These are phyloP conservation scores for Drosophila lacicola DNA, from an alignment of 2,888 invertebrate species.

Conservation along the genomic window DNA sequence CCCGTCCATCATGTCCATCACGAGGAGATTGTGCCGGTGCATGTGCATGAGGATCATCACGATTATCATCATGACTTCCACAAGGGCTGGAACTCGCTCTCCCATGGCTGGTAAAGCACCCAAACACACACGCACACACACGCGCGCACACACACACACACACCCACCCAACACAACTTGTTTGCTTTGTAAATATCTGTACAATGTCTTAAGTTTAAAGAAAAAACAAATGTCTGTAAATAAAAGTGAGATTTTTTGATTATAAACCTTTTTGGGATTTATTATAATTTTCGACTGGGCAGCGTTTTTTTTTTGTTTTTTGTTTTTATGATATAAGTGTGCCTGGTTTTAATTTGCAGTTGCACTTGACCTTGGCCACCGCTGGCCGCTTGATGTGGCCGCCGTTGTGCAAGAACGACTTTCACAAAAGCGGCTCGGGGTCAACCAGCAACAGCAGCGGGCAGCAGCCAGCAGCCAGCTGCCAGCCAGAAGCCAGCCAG, in stretches of 20 bases:
- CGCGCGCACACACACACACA: no score
- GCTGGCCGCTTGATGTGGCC: conserved; percentile 39
- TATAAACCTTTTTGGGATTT: conserved; percentile 30
- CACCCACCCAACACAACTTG: background rate
- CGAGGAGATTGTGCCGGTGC: conserved; percentile 68
- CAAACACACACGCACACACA: no score
- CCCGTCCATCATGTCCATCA: conserved; percentile 75
- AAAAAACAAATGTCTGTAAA: conserved; percentile 49
- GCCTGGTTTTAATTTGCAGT: conserved; percentile 67
- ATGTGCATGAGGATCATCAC: conserved; percentile 68
- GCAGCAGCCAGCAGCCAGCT: background rate
- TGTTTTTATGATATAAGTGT: conserved; percentile 6
- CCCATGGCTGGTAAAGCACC: conserved; percentile 67
- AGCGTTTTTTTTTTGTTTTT: background rate
- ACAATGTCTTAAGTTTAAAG: conserved; percentile 60
- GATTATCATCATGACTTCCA: conserved; percentile 67
- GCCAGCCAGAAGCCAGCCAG: conserved; percentile 9
- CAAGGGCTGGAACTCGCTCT: conserved; percentile 73
- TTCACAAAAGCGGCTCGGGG: conserved; percentile 72
- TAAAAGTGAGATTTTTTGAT: conserved; percentile 57
- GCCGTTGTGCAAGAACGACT: conserved; percentile 79
- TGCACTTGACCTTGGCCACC: conserved; percentile 79
- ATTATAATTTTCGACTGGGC: background rate
- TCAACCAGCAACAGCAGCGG: conserved; percentile 42
- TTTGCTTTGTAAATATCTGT: conserved; percentile 68